Percentiles rank a stretch among this genome's conserved stretches.
Evolutionary conservation across 2,797 vertebrate genomes (phyloP).

Genomic region (Melanogrammus aeglefinus): DNA sequence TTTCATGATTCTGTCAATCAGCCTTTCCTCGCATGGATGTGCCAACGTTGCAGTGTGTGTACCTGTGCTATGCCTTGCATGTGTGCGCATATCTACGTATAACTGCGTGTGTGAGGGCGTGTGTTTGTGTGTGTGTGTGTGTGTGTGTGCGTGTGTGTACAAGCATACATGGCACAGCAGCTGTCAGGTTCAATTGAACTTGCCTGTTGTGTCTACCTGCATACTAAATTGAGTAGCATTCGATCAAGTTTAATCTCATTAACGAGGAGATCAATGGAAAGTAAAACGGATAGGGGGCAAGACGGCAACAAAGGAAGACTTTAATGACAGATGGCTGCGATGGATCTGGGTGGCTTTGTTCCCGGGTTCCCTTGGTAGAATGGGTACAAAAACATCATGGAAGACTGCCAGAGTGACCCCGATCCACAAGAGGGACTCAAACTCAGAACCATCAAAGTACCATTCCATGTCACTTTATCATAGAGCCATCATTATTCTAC

Average conservation of each 20-base stretch:
- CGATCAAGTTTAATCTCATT: slow-evolving; percentile 43
- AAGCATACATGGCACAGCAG: slow-evolving; percentile 24
- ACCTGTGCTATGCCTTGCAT: slow-evolving; percentile 7
- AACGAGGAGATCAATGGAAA: slow-evolving; percentile 40
- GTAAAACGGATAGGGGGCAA: slow-evolving; percentile 30
- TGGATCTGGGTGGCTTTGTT: neutral
- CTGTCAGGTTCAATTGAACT: slow-evolving; percentile 49
- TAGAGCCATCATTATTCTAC: neutral
- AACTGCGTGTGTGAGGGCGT: slow-evolving; percentile 4
- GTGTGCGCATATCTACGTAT: neutral
- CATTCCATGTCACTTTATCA: no score
- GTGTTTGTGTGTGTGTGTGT: slow-evolving; percentile 7
- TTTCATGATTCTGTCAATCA: slow-evolving; percentile 75
- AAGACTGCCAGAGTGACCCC: neutral
- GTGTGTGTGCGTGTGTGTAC: neutral
- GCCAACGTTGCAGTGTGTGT: slow-evolving; percentile 38
- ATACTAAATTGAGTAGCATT: slow-evolving; percentile 25
- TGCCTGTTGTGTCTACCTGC: slow-evolving; percentile 19
- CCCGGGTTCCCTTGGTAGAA: neutral
- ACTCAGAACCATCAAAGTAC: neutral
- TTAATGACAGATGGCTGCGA: neutral
- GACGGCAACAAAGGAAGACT: slow-evolving; percentile 14
- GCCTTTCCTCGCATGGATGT: slow-evolving; percentile 63
- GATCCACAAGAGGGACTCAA: neutral
- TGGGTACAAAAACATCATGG: neutral